phyloP scores from a whole-genome alignment of 64 coral and sea anemone species.

The Astreopora myriophthalma region DNA sequence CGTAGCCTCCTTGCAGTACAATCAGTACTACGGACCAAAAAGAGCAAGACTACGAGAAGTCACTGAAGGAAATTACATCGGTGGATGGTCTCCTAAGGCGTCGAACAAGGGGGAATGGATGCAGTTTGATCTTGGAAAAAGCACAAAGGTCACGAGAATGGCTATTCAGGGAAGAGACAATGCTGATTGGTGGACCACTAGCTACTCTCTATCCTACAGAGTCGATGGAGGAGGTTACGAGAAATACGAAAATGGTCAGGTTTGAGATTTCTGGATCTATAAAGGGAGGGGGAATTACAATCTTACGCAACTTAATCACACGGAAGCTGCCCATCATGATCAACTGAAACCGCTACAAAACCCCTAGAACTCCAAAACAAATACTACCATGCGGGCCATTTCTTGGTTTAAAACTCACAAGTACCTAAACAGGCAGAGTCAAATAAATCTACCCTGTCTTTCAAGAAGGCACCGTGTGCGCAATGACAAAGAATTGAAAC shows the following conservation, averaged over 20 bases:
- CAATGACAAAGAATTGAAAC: no score
- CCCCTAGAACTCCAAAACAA: no score
- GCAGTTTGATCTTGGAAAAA: not conserved
- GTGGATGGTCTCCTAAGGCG: conserved; percentile 31
- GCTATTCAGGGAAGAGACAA: conserved; percentile 22
- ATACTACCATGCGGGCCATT: no score
- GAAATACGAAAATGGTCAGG: not conserved
- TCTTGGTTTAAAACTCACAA: no score
- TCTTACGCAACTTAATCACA: no score
- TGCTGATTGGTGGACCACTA: conserved; percentile 16
- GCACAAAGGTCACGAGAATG: conserved; percentile 11
- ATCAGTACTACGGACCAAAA: conserved; percentile 7
- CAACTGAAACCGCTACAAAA: no score
- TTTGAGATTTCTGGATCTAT: not conserved
- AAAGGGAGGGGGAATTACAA: no score
- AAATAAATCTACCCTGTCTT: no score
- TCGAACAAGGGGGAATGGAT: conserved; percentile 10
- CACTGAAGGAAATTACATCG: conserved; percentile 11
- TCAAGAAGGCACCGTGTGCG: no score
- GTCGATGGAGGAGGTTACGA: conserved; percentile 4
- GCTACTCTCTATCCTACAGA: not conserved
- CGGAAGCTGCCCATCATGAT: no score
- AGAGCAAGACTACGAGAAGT: not conserved
- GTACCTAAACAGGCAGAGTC: no score
- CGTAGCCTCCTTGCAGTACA: not conserved